Evolutionary conservation across 2,797 vertebrate genomes (phyloP).

Genomic region (Sandelia bainsii): DNA sequence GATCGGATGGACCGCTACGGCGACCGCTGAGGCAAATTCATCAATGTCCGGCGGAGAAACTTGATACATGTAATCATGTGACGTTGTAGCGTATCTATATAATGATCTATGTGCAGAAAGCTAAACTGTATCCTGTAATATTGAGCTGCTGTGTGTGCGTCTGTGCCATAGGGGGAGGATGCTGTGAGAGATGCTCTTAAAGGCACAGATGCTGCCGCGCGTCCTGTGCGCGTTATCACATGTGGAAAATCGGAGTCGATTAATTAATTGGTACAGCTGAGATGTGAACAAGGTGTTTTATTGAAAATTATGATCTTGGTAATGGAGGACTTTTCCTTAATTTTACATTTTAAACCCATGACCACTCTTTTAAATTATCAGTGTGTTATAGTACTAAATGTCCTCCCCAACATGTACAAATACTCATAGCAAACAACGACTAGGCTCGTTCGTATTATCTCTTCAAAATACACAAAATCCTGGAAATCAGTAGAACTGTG

Average conservation of each 20-base stretch:
- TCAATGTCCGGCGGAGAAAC: conserved; percentile 63
- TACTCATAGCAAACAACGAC: neutral
- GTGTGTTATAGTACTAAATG: neutral
- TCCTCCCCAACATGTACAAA: fast-evolving
- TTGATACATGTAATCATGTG: conserved; percentile 16
- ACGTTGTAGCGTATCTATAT: conserved; percentile 9
- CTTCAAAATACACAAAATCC: neutral
- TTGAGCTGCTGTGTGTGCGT: conserved; percentile 65
- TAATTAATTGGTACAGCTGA: no score
- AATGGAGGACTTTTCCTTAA: neutral
- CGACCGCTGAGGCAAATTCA: conserved; percentile 60
- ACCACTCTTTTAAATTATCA: no score
- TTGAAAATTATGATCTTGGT: neutral
- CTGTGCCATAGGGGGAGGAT: conserved; percentile 73
- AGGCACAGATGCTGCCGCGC: conserved; percentile 67
- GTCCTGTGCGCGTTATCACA: neutral
- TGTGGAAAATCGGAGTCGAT: no score
- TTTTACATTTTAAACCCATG: no score
- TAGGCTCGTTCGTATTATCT: no score
- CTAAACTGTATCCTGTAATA: conserved; percentile 58
- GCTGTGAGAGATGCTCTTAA: conserved; percentile 80
- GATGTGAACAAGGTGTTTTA: neutral
- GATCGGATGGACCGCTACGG: conserved; percentile 70
- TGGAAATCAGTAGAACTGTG: neutral
- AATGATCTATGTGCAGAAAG: conserved; percentile 35